Percentiles rank a stretch among this genome's conserved stretches.
Evolutionary conservation across 2,113 vertebrate species (phyloP).

Genomic region (Atlantisia rogersi): DNA sequence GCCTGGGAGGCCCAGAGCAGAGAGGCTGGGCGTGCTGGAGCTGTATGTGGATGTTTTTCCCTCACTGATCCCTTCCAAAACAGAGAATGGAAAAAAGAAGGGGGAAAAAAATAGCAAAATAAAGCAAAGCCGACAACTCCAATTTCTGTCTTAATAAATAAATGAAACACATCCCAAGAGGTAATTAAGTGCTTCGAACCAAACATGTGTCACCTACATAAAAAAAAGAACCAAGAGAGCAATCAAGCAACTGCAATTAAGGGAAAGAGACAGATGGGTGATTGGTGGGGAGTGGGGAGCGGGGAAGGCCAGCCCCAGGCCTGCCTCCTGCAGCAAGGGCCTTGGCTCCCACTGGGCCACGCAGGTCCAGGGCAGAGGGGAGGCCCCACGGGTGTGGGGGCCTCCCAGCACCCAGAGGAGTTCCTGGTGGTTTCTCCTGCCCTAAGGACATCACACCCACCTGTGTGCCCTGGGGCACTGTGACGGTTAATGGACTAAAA

Average conservation of each 20-base stretch:
- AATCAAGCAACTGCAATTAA: slow-evolving; percentile 21
- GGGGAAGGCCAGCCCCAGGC: not conserved
- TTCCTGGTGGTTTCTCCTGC: not conserved
- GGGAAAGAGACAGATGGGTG: not conserved
- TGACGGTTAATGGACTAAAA: no score
- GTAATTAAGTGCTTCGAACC: slow-evolving; percentile 46
- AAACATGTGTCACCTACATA: slow-evolving; percentile 30
- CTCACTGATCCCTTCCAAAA: not conserved
- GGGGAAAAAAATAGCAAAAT: not conserved
- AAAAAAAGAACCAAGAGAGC: not conserved
- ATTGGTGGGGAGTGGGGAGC: not conserved
- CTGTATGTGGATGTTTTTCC: not conserved
- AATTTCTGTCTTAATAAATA: slow-evolving; percentile 56
- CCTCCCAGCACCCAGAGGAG: not conserved
- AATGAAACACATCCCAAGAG: slow-evolving; percentile 57
- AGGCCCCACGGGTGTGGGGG: rapidly evolving
- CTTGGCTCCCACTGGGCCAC: not conserved
- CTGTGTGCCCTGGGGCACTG: not conserved
- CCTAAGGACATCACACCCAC: not conserved
- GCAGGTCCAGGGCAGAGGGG: rapidly evolving
- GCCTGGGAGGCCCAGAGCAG: not conserved
- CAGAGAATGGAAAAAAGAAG: not conserved
- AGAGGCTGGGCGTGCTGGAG: not conserved
- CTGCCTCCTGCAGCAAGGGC: rapidly evolving
- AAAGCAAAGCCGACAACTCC: slow-evolving; percentile 7